phyloP scores from a whole-genome alignment of 2,113 vertebrate genomes.

The Clarias magur region DNA sequence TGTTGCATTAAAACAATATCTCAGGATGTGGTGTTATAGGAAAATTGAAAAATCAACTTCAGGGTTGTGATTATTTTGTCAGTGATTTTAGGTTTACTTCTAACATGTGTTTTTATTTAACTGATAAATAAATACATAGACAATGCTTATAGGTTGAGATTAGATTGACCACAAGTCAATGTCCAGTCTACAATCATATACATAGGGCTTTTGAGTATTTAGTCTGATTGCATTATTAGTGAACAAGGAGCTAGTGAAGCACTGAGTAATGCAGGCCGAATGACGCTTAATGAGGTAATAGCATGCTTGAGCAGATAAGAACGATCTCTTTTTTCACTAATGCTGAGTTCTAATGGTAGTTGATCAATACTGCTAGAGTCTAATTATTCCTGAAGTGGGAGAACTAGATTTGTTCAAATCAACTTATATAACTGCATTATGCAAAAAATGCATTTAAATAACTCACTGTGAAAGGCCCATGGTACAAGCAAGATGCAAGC shows the following conservation, averaged over 20 bases:
- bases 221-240: not conserved
- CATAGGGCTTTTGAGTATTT: not conserved
- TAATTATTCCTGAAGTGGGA: not conserved
- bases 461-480: too few species aligned
- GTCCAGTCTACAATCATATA: not conserved
- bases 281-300: not conserved
- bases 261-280: not conserved
- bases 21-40: not conserved
- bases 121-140: too few species aligned
- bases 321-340: conserved; percentile 8
- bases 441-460: too few species aligned
- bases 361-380: not conserved
- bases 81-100: not conserved
- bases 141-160: not conserved
- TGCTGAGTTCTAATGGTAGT: conserved; percentile 23
- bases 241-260: not conserved
- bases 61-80: not conserved
- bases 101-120: not conserved
- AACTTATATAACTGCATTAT: too few species aligned
- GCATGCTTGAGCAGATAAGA: conserved; percentile 1
- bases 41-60: not conserved
- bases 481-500: too few species aligned
- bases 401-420: not conserved
- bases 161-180: not conserved
- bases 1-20: too few species aligned